These are phyloP conservation scores for Eclectus roratus DNA, from an alignment of 2,113 vertebrate genomes.

Conservation along the genomic window DNA sequence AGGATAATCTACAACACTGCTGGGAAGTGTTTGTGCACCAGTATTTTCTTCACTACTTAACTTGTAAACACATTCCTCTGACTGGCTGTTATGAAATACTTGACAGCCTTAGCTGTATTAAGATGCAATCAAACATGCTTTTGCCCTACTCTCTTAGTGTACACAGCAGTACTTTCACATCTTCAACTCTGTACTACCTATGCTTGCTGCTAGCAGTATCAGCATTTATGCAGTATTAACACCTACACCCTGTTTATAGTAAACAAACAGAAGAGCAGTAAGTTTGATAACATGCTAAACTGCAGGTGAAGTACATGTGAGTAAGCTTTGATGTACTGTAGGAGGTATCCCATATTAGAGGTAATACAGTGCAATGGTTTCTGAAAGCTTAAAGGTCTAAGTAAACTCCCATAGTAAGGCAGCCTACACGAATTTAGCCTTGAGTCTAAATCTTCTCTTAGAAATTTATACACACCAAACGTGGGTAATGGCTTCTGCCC, in stretches of 20 bases:
- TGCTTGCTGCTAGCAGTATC: neutral
- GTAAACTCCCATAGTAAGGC: neutral
- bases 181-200: neutral
- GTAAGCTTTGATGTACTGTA: neutral
- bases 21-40: neutral
- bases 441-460: neutral
- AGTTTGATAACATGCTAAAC: neutral
- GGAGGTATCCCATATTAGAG: neutral
- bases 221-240: neutral
- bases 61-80: slow-evolving; percentile 15
- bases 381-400: neutral
- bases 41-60: neutral
- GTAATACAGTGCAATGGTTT: neutral
- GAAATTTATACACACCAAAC: neutral
- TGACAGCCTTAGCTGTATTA: neutral
- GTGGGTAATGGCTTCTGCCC: neutral
- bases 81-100: slow-evolving; percentile 4
- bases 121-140: neutral
- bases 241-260: neutral
- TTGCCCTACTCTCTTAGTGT: neutral
- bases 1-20: neutral
- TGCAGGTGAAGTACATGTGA: neutral
- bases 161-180: neutral
- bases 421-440: neutral
- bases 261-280: neutral